These are phyloP conservation scores for Sus scrofa DNA, from an alignment of 2,113 vertebrate species.

Conservation along the genomic window DNA sequence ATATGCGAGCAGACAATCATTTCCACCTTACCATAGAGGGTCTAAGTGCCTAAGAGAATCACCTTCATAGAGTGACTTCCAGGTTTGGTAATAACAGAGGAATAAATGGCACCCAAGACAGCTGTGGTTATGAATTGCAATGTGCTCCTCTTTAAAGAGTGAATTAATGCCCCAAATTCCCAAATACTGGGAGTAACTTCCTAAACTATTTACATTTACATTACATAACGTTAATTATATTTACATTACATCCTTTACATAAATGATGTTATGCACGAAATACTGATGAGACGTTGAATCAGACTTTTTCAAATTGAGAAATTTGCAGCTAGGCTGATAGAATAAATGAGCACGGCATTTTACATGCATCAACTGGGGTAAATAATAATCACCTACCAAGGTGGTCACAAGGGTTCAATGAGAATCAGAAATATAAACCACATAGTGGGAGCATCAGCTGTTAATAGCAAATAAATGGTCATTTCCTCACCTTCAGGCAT, in stretches of 20 bases:
- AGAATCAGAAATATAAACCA: conserved; percentile 39
- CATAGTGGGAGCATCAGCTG: neutral
- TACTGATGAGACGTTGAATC: conserved; percentile 33
- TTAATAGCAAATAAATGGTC: conserved; percentile 22
- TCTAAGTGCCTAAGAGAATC: conserved; percentile 43
- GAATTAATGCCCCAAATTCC: neutral
- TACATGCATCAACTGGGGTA: neutral
- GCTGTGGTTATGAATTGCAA: conserved; percentile 9
- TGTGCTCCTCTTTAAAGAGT: neutral
- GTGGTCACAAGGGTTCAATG: neutral
- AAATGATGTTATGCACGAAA: conserved; percentile 44
- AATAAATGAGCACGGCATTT: conserved; percentile 29
- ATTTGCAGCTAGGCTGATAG: conserved; percentile 1
- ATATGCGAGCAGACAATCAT: neutral
- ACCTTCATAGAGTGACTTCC: conserved; percentile 43
- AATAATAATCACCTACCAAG: conserved; percentile 19
- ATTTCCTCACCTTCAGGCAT: neutral
- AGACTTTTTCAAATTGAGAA: conserved; percentile 37
- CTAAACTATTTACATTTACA: conserved; percentile 41
- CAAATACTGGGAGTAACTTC: conserved; percentile 43
- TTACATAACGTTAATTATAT: neutral
- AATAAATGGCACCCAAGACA: neutral
- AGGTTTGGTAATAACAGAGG: conserved; percentile 26
- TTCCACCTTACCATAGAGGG: neutral
- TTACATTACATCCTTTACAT: conserved; percentile 44